Evolutionary conservation across 2,888 invertebrate genomes (phyloP), one percentile per base, ranked within the genome.

Genomic region (Portevinia maculata): DNA sequence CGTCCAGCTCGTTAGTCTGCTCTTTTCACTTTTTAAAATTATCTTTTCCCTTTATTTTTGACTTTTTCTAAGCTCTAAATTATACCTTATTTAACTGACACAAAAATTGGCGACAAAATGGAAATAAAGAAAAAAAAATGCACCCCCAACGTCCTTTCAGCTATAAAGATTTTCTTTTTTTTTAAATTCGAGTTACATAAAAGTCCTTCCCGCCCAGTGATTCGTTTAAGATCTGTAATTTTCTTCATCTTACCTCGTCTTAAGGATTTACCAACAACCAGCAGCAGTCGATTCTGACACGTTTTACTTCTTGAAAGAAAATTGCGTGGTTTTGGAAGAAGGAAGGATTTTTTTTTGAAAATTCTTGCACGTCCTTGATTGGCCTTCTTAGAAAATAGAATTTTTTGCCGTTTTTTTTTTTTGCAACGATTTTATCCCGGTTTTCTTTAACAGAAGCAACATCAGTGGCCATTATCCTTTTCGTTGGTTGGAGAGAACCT

Each of bases 281-380:
- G 50, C 48, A 74, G 46, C 64, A 75, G 44, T 64, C 21, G 50
- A 64, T 70, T 57, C 32, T 70, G 78, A 83, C 83, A 83, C 83
- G 83, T 83, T 71, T 76, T 78, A 71, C 65, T 55, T 21, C 46
- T 74, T 62, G 52, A 30, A 57, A 48, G 50, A 60, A 59, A 30
- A 7, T 81, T 76, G 53, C 76, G 76, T 64, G 81, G 81, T 81
- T 76, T 64, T n/a, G 41, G 60, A 76, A 59, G 53, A 76, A 64
- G 76, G 76, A 76, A 24, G 57, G 32, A 41, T 46, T 48, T 64
- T 41, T 34, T 53, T 44, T 69, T 67, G 65, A 59, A 67, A 78
- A 79, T 85, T 84, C 79, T 85, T 84, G 86, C 87, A 87, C 86
- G 87, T 87, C 86, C 87, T 87, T 88, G 88, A 88, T 88, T 88